Evolutionary conservation across 2,113 vertebrate species (phyloP), one percentile per base, ranked within the genome.

Genomic region (Hippocampus zosterae): DNA sequence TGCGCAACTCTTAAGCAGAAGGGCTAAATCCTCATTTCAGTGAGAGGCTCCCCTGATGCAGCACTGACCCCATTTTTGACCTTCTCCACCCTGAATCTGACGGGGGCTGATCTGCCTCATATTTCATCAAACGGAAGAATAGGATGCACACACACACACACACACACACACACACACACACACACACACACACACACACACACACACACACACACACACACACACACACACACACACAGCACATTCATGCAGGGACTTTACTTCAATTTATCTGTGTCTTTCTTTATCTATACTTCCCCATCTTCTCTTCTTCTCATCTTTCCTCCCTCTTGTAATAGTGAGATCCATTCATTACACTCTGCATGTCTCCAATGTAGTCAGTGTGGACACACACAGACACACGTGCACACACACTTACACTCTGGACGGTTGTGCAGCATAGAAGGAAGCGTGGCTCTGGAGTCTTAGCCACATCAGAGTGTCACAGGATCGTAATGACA

Each of bases 91-190:
- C 84, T 68, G 81, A 85, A 75, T 88, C 81, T 84, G 88, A 88
- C 86, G 83, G 78, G 66, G 67, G 73, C 77, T 89, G 82, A 87
- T 89, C 84, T 80, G 81, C 83, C 86, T 87, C 88, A 88, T 90
- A 88, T 90, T 87, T 91, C 86, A 90, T 89, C 79, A 1, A 5
- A 79, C 71, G 70, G 67, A 73, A 74, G 60, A 66, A 52, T 72
- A 37, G 41, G 71, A 66, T 37, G 1, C 62, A 65, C 71, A 53
- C 75, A 50, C 74, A 37, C 21, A 12, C 27, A 21, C 72, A 52
- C 52, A 66, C 50, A 57, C 25, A 60, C 67, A 48, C 57, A 33
- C 29, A 33, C 29, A 33, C 29, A 33, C 29, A 33, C 29, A 33
- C 29, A 33, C 29, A 33, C 29, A 3, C 3, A 33, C 29, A 33